Base-by-base conservation (phyloP, 2,888 invertebrate species). In the Alentia gelatinosa region DNA sequence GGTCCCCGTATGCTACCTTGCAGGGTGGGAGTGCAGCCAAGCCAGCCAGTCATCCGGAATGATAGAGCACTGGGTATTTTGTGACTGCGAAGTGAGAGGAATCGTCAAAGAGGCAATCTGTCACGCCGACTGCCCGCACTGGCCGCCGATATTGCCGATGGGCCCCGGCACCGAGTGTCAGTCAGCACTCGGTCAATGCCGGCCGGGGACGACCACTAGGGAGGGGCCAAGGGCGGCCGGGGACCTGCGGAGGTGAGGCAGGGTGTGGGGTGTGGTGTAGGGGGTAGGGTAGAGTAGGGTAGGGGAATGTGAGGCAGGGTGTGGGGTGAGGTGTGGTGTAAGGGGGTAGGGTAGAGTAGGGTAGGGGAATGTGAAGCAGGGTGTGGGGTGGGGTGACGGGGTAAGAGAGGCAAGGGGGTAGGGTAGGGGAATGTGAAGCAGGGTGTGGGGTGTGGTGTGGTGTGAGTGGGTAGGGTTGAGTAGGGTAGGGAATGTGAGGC, bases 61-160 rank as follows among this genome's bases (percentile, higher is more conserved):
- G 79, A 79, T 79, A 79, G 79, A 39, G 79, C 79, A 39, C 79
- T 79, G 35, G 37, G 79, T 79, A 79, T 79, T 79, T 35, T 39
- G 35, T 79, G 79, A 39, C 35, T 39, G 26, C 26, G n/a, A 68
- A 68, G 68, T 68, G 68, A 26, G 68, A 68, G 79, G 79, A 79
- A 35, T 79, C 35, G 79, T 79, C 79, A 79, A 79, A 79, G 19
- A 79, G 79, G 79, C 79, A 79, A 39, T 79, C 37, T 35, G 79
- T 79, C 37, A 79, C 37, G 79, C 15, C 79, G 37, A 19, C 79
- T 19, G 39, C 79, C 79, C 37, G 79, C 39, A 15, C 37, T 39
- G 74, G n/a, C 74, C 74, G 74, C 30, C 30, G 74, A 33, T 74
- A 33, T 74, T 26, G 74, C 26, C 74, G 74, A 33, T 74, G 74